phyloP scores from a whole-genome alignment of 2,113 vertebrate genomes.

The Austrofundulus limnaeus region DNA sequence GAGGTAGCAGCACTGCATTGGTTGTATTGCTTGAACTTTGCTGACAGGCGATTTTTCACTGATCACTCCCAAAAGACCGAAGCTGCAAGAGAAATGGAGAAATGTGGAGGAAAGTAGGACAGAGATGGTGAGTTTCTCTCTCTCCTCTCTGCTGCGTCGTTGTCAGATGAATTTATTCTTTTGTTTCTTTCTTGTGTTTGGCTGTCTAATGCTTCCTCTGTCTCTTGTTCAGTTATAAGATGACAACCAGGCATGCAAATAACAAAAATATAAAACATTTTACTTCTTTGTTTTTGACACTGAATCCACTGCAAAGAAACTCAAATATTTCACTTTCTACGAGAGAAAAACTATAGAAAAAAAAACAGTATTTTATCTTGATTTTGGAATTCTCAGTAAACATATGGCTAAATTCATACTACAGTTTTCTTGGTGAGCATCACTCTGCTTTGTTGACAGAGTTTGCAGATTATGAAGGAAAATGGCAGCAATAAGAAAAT shows the following conservation, averaged over 20 bases:
- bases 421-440: neutral
- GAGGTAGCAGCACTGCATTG: slow-evolving; percentile 27
- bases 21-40: slow-evolving; percentile 37
- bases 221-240: neutral
- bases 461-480: neutral
- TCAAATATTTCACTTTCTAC: neutral
- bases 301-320: neutral
- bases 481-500: neutral
- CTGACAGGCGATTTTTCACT: slow-evolving; percentile 52
- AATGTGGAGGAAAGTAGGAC: slow-evolving; percentile 53
- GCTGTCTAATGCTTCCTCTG: neutral
- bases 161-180: slow-evolving; percentile 20
- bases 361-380: too few species aligned
- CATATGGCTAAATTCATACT: too few species aligned
- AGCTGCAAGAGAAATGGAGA: slow-evolving; percentile 31
- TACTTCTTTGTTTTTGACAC: neutral
- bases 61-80: slow-evolving; percentile 50
- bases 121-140: slow-evolving; percentile 29
- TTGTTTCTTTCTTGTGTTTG: neutral
- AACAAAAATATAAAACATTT: neutral
- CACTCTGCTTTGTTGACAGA: neutral
- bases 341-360: neutral
- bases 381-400: neutral
- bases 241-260: neutral
- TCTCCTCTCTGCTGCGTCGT: slow-evolving; percentile 15